Base-by-base conservation (phyloP, 64 coral and sea anemone genomes). In the Montipora cactus region DNA sequence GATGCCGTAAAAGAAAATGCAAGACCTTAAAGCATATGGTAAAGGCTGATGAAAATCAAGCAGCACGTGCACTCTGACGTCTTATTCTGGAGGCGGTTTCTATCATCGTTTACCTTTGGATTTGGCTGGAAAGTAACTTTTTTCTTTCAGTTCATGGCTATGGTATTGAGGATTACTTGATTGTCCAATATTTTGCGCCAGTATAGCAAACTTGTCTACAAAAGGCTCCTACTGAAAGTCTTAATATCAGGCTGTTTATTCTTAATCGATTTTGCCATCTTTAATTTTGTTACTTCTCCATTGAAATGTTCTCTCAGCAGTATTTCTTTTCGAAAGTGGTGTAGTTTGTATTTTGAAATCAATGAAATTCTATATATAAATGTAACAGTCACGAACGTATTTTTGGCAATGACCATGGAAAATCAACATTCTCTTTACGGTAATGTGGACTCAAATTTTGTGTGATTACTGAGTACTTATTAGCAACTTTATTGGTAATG, bases 151-250 rank as follows among this genome's bases (percentile, higher is more conserved):
- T 11, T 57, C 53, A 57, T 57, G 6, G 53, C 59, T 64, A 8
- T 71, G 18, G 19, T 78, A 3, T 49, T 49, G 14, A 44, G 37
- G 25, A 13, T 12, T 37, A 75, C 25, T 75, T 45, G 44, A 13
- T 75, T 75, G 8, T 45, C 3, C 22, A 74, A 75, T 44, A 37
- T 44, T 76, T 57, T 37, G 6, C 11, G 6, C 74, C 28, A 12
- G 46, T 45, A 78, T 78, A 12, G 46, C 49, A 78, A 78, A 5
- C 76, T 15, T 50, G 76, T 78, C 76, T 78, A n/a, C 76, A 78
- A 46, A 46, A 71, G 59, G 59, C 13, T 12, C 14, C 13, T 64
- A 12, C 11, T 6, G 11, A 1, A 49, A 9, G 4, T 18, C 44
- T 50, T 78, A 49, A 5, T 57, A 18, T 78, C 49, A 12, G 16